Evolutionary conservation across 2,888 invertebrate species (phyloP).

Genomic region (Drosophila subquinaria): DNA sequence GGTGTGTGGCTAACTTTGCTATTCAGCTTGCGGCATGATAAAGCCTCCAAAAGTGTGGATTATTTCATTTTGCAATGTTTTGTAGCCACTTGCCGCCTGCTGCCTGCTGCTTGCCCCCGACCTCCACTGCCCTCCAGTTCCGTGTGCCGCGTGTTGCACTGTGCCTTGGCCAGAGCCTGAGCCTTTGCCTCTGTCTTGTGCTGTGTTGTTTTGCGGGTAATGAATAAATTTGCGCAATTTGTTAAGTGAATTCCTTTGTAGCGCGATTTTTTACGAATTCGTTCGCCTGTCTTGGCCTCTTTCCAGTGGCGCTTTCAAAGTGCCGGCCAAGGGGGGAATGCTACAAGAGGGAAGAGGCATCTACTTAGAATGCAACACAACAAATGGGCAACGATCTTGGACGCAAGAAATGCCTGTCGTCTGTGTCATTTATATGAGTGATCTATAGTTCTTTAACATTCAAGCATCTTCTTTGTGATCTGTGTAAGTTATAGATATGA

Average conservation of each 20-base stretch:
- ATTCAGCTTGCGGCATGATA: slow-evolving; percentile 66
- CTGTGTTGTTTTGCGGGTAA: slow-evolving; percentile 74
- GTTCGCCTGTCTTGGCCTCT: slow-evolving; percentile 45
- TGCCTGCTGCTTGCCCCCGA: not conserved
- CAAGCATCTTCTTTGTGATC: not conserved
- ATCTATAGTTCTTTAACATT: not conserved
- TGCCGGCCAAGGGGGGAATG: slow-evolving; percentile 11
- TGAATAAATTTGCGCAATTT: slow-evolving; percentile 83
- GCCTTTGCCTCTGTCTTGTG: slow-evolving; percentile 17
- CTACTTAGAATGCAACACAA: slow-evolving; percentile 53
- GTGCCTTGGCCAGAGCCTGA: not conserved
- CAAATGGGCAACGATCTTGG: slow-evolving; percentile 32
- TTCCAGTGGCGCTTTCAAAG: slow-evolving; percentile 62
- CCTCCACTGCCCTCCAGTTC: not conserved
- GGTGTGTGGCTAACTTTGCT: slow-evolving; percentile 40
- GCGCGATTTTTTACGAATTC: slow-evolving; percentile 79
- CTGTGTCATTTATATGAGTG: slow-evolving; percentile 6
- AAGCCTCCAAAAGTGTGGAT: slow-evolving; percentile 78
- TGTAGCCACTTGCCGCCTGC: slow-evolving; percentile 61
- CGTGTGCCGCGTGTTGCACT: slow-evolving; percentile 3
- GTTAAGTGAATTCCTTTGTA: slow-evolving; percentile 83
- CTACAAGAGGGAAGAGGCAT: slow-evolving; percentile 18
- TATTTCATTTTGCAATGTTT: slow-evolving; percentile 80
- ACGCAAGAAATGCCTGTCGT: slow-evolving; percentile 5
- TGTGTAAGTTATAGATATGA: not conserved